These are phyloP conservation scores for Sylvilagus floridanus DNA, from an alignment of 2,797 vertebrate genomes.

Conservation along the genomic window DNA sequence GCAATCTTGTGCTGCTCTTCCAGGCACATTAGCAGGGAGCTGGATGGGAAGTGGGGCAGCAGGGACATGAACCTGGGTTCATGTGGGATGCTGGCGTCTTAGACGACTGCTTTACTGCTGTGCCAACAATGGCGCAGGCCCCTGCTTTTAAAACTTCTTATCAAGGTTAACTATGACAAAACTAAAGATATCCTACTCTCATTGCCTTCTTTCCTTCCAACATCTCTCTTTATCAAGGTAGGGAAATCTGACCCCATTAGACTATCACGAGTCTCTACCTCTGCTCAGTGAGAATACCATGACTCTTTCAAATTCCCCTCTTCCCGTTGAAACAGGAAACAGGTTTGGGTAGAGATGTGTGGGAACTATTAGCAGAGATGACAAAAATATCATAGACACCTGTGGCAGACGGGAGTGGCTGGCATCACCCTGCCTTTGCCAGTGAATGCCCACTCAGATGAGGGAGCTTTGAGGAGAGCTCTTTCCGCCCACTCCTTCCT, in stretches of 20 bases:
- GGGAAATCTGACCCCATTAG: neutral
- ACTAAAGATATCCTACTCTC: neutral
- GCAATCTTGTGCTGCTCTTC: no score
- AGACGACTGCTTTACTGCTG: no score
- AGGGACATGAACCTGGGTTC: no score
- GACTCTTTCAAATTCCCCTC: neutral
- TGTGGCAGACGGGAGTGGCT: neutral
- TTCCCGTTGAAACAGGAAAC: neutral
- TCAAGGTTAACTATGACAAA: neutral
- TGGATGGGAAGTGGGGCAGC: no score
- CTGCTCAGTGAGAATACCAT: neutral
- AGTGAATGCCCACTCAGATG: conserved; percentile 10
- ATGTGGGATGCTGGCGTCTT: neutral
- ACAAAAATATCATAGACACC: conserved; percentile 42
- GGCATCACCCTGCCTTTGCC: neutral
- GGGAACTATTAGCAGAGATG: neutral
- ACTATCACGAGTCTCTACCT: neutral
- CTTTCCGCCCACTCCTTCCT: conserved; percentile 75
- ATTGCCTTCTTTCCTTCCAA: neutral
- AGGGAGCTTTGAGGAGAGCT: neutral
- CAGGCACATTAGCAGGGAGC: no score
- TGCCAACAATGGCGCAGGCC: no score
- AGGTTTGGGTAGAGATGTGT: neutral
- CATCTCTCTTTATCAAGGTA: neutral
- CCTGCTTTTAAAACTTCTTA: neutral